phyloP scores from a whole-genome alignment of 2,797 vertebrate genomes.

The Muraenolepis orangiensis region DNA sequence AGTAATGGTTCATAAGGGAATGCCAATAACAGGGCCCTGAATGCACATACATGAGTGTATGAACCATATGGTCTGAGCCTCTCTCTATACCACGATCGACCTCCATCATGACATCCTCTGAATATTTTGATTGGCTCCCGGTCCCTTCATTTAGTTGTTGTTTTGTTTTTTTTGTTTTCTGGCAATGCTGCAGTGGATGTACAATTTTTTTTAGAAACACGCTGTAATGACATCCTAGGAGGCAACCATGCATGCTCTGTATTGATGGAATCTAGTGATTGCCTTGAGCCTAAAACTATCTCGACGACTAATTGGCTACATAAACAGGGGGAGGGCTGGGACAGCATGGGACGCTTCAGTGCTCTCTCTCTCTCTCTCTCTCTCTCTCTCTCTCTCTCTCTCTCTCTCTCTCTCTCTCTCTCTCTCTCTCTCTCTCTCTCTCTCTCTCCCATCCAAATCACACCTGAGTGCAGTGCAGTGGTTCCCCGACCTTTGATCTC shows the following conservation, averaged over 20 bases:
- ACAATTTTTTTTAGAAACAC: background rate
- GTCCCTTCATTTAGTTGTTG: background rate
- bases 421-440: no score
- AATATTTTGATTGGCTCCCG: conserved; percentile 3
- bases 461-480: no score
- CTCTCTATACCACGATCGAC: background rate
- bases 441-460: no score
- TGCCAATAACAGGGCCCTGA: conserved; percentile 42
- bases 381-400: no score
- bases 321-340: background rate
- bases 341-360: no score
- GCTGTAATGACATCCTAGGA: conserved; percentile 4
- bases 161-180: background rate
- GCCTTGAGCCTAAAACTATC: conserved; percentile 8
- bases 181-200: background rate
- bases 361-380: background rate
- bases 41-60: conserved; percentile 16
- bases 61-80: background rate
- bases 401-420: no score
- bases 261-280: conserved; percentile 16
- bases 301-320: conserved; percentile 12
- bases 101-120: background rate
- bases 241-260: conserved; percentile 2
- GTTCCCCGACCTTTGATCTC: no score
- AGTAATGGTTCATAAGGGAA: conserved; percentile 25